These are phyloP conservation scores for Cantharis lateralis DNA, from an alignment of 2,888 invertebrate species.

Conservation along the genomic window DNA sequence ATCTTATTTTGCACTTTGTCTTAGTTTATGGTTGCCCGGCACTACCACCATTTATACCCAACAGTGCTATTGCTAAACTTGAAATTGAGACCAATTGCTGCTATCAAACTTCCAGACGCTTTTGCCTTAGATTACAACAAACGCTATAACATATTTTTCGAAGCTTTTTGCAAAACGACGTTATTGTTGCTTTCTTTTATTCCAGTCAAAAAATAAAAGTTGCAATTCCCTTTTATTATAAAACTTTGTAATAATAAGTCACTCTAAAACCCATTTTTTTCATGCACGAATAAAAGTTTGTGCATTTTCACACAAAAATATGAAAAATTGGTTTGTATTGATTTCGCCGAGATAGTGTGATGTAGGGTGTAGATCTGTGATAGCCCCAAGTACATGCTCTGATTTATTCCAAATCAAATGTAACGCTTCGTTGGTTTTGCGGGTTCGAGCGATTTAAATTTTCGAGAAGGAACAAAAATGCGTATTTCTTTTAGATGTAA, in stretches of 20 bases:
- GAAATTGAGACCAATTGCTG: conserved; percentile 24
- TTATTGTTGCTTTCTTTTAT: background rate
- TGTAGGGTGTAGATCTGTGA: conserved; percentile 28
- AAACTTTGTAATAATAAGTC: background rate
- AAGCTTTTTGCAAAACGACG: background rate
- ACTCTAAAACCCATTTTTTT: background rate
- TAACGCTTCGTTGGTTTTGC: conserved; percentile 48
- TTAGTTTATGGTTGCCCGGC: conserved; percentile 32
- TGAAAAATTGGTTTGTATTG: conserved; percentile 8
- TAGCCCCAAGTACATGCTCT: conserved; percentile 34
- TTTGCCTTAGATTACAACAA: conserved; percentile 8
- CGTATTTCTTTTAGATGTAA: conserved; percentile 28
- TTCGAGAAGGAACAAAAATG: conserved; percentile 34
- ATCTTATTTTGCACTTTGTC: conserved; percentile 29
- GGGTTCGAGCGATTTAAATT: conserved; percentile 50
- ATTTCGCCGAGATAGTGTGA: conserved; percentile 18
- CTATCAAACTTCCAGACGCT: conserved; percentile 19
- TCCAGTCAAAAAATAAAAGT: background rate
- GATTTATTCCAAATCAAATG: conserved; percentile 51
- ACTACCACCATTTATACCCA: conserved; percentile 31
- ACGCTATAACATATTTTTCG: background rate
- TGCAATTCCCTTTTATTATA: background rate
- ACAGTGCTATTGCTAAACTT: conserved; percentile 32
- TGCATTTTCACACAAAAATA: background rate
- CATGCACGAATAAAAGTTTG: background rate